Base-by-base conservation (phyloP, 2,113 vertebrate genomes). In the Galeopterus variegatus region DNA sequence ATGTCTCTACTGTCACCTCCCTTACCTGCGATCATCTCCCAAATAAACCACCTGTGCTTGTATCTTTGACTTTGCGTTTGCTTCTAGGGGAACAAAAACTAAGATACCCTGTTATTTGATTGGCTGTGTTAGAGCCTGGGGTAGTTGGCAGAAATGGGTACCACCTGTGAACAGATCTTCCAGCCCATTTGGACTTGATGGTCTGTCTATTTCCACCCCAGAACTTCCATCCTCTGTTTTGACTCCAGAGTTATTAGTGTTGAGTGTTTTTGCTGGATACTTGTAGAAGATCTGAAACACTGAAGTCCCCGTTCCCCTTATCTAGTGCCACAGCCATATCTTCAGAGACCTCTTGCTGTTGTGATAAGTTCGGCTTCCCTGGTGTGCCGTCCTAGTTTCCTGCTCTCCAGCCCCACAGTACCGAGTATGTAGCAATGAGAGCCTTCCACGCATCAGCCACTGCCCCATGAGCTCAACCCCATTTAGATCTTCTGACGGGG, bases 331-430 rank as follows among this genome's bases (percentile, higher is more conserved):
- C 94, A 97, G 50, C 69, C 4, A 2, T 86, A 21, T 72, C 93
- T 96, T 96, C 95, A 92, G 96, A 97, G 97, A 84, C 76, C 73
- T 96, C 41, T 12, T 6, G 33, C 79, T 75, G 83, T 24, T 83
- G 48, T 4, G 88, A 67, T 90, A 86, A 97, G 76, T 70, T 3
- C 3, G 31, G 24, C 94, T 65, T 97, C 94, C 96, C 94, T 80
- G 90, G 73, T 92, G 94, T 88, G 33, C 36, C 80, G 23, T 36
- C 91, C 96, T 28, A 24, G 64, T 28, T 58, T 93, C 48, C 79
- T 23, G 1, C 13, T 41, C 31, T 45, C 33, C 50, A 56, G n/a
- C n/a, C 31, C 50, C 24, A 4, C 13, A 9, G 31, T 18, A 1
- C 2, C 58, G 50, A 62, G 50, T 3, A 5, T 28, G 17, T 23